Percentiles rank a stretch among this genome's conserved stretches.
Evolutionary conservation across 2,113 vertebrate species (phyloP).

Genomic region (Psephotus haematonotus): DNA sequence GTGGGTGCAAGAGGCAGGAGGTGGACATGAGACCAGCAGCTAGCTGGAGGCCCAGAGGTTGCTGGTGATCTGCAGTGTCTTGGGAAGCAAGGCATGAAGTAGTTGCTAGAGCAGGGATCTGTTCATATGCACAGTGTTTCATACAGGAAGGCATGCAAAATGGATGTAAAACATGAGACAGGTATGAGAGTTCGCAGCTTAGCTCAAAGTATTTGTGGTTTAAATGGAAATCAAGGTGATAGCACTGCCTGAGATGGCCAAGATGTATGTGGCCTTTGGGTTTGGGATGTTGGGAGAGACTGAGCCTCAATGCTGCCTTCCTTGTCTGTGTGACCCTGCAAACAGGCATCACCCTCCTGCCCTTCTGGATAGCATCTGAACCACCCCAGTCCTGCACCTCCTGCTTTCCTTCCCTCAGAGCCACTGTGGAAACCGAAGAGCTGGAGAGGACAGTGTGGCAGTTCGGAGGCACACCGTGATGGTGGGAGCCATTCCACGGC

Average conservation of each 20-base stretch:
- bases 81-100: background rate
- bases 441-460: background rate
- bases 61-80: background rate
- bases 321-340: background rate
- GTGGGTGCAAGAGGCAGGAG: background rate
- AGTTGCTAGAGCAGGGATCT: background rate
- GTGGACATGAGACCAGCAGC: background rate
- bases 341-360: background rate
- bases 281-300: background rate
- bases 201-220: background rate
- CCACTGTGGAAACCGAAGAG: background rate
- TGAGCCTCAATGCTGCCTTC: background rate
- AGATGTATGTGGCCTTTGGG: background rate
- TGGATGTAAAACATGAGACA: background rate
- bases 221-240: background rate
- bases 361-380: background rate
- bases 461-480: conserved; percentile 33
- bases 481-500: conserved; percentile 69
- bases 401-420: background rate
- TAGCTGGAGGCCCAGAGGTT: background rate
- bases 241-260: background rate
- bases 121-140: background rate
- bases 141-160: background rate
- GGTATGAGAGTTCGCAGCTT: background rate
- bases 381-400: background rate